Percentiles rank a stretch among this genome's conserved stretches.
Evolutionary conservation across 2,113 vertebrate genomes (phyloP).

Genomic region (Glaucomys volans): DNA sequence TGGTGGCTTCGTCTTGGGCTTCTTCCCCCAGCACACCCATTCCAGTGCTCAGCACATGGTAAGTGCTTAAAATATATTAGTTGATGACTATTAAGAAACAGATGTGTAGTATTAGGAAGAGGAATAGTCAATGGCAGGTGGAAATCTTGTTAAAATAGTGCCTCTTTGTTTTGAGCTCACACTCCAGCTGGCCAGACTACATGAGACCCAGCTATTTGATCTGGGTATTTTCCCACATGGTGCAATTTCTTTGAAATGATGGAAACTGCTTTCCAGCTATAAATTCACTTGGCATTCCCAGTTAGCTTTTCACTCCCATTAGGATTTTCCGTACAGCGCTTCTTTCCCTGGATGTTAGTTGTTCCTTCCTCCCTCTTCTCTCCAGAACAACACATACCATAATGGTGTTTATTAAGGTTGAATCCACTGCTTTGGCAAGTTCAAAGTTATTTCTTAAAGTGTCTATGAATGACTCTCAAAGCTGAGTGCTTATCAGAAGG

Average conservation of each 20-base stretch:
- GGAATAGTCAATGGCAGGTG: background rate
- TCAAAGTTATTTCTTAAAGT: background rate
- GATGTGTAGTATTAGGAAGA: background rate
- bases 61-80: background rate
- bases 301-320: background rate
- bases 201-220: background rate
- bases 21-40: background rate
- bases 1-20: background rate
- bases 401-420: background rate
- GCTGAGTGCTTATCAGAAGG: background rate
- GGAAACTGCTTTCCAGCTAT: background rate
- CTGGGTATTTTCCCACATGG: background rate
- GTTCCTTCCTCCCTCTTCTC: background rate
- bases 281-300: background rate
- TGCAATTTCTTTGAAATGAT: background rate
- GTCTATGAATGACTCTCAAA: background rate
- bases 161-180: background rate
- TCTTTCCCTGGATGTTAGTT: background rate
- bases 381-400: background rate
- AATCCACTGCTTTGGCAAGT: background rate
- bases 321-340: background rate
- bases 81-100: background rate
- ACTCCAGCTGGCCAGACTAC: background rate
- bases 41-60: background rate
- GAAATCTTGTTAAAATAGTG: background rate